phyloP scores from a whole-genome alignment of 2,888 invertebrate species.

The Trichogramma dendrolimi region DNA sequence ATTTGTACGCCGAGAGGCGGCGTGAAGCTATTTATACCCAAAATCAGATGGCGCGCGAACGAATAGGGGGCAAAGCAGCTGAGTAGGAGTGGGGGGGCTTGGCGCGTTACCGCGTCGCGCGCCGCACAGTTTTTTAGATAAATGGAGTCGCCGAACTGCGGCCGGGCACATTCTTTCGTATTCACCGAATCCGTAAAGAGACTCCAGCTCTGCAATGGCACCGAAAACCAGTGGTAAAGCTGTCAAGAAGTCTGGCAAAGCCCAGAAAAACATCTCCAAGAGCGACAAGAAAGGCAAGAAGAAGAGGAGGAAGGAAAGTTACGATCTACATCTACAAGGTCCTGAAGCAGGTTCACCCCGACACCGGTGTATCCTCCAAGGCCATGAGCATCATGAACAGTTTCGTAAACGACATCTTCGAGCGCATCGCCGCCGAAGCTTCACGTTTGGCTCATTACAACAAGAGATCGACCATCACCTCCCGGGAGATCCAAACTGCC shows the following conservation, averaged over 20 bases:
- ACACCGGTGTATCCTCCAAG: constrained; percentile 54
- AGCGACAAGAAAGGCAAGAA: constrained; percentile 44
- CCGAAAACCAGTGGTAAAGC: constrained; percentile 40
- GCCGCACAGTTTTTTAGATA: no score
- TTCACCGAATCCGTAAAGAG: not conserved
- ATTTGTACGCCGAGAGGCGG: not conserved
- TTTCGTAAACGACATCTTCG: constrained; percentile 41
- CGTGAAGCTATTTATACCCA: no score
- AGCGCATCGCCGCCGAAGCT: constrained; percentile 40
- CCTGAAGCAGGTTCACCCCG: constrained; percentile 51
- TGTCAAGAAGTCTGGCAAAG: constrained; percentile 52
- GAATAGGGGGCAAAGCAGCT: no score
- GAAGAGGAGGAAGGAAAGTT: constrained; percentile 44
- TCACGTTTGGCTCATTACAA: constrained; percentile 34
- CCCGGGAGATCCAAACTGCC: constrained; percentile 65
- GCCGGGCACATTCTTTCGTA: no score
- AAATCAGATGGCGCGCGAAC: no score
- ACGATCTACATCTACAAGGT: constrained; percentile 15
- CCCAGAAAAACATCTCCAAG: constrained; percentile 44
- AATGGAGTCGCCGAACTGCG: no score
- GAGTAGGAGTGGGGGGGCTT: no score
- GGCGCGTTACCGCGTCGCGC: no score
- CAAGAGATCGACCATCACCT: constrained; percentile 61
- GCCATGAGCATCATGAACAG: constrained; percentile 37
- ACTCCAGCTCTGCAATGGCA: constrained; percentile 20